A percentile compares a stretch with the other conserved stretches of the same genome.
Conservation (phyloP, 2,797 vertebrate species). For the Bradypus variegatus region DNA sequence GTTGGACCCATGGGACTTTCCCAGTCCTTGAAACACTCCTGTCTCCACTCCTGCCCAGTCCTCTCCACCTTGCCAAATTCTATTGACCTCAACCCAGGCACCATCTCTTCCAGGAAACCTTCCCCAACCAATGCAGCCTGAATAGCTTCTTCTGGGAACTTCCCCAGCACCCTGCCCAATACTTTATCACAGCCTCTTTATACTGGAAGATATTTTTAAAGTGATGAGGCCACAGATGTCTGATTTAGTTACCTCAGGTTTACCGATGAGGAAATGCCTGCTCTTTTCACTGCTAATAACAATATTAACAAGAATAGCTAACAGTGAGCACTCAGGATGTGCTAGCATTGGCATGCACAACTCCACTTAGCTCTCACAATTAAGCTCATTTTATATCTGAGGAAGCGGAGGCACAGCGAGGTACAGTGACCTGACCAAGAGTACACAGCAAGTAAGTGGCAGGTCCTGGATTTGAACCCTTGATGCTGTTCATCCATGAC, state of each 20-base stretch:
- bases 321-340: not conserved
- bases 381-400: not conserved
- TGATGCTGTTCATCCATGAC: not conserved
- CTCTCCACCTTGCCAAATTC: not conserved
- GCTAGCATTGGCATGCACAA: not conserved
- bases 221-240: not conserved
- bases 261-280: not conserved
- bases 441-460: not conserved
- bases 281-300: not conserved
- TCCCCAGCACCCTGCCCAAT: not conserved
- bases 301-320: not conserved
- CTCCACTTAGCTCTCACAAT: not conserved
- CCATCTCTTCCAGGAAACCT: not conserved
- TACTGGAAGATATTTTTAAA: not conserved
- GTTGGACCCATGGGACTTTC: not conserved
- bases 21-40: not conserved
- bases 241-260: not conserved
- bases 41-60: not conserved
- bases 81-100: not conserved
- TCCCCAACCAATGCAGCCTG: not conserved
- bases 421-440: not conserved
- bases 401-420: not conserved
- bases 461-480: not conserved
- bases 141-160: not conserved
- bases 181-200: not conserved